These are phyloP conservation scores for Nysson spinosus DNA, from an alignment of 2,888 invertebrate species.

Conservation along the genomic window DNA sequence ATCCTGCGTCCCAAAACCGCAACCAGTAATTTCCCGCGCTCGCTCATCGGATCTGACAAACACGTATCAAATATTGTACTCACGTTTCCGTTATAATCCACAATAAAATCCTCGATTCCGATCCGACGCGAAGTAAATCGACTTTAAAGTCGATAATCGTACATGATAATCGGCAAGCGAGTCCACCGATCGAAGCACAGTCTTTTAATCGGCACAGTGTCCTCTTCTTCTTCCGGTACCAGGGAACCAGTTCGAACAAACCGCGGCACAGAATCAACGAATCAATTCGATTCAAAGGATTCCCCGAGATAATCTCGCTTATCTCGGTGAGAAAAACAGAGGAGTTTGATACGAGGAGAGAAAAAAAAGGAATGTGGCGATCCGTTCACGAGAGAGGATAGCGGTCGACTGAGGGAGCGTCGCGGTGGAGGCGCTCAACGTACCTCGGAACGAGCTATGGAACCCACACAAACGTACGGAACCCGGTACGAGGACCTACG, in stretches of 20 bases:
- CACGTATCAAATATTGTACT: too few species aligned
- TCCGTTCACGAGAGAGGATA: slow-evolving; percentile 39
- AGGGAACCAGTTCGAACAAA: too few species aligned
- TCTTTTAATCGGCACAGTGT: not conserved
- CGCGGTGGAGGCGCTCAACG: slow-evolving; percentile 46
- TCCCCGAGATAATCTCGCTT: too few species aligned
- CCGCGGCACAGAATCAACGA: too few species aligned
- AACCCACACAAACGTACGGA: not conserved
- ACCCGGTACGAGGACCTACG: too few species aligned
- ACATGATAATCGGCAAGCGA: slow-evolving; percentile 10
- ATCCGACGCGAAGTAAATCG: not conserved
- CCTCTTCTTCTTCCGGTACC: too few species aligned
- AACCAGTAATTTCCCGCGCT: not conserved
- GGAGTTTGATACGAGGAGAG: not conserved
- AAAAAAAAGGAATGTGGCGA: not conserved
- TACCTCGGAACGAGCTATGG: slow-evolving; percentile 51
- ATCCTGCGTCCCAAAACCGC: too few species aligned
- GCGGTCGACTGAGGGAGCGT: slow-evolving; percentile 56
- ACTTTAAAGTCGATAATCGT: slow-evolving; percentile 1
- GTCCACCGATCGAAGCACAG: slow-evolving; percentile 11
- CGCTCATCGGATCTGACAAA: not conserved
- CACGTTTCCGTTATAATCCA: not conserved
- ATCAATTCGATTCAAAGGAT: too few species aligned
- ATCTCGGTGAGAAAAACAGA: too few species aligned
- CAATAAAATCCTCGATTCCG: not conserved